A percentile compares a stretch with the other conserved stretches of the same genome.
Conservation (phyloP, 2,113 vertebrate genomes). For the Oreocharis arfaki region DNA sequence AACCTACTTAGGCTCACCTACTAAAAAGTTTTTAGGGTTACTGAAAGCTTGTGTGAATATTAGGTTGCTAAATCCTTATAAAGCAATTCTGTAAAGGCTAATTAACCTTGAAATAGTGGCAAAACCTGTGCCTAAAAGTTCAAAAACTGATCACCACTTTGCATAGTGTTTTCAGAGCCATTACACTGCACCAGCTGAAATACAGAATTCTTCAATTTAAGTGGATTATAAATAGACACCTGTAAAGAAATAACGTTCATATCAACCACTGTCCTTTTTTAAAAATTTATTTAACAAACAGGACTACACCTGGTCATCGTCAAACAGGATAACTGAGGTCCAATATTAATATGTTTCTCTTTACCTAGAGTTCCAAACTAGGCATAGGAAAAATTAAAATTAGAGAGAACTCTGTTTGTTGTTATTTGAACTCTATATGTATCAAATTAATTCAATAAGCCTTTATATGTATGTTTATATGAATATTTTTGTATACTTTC, state of each 20-base stretch:
- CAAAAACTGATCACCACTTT: background rate
- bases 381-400: background rate
- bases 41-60: background rate
- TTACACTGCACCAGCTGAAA: background rate
- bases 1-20: background rate
- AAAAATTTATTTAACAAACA: background rate
- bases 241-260: background rate
- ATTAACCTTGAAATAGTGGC: background rate
- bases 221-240: background rate
- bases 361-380: background rate
- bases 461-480: background rate
- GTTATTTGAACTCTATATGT: too few species aligned
- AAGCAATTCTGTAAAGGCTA: background rate
- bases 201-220: background rate
- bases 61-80: background rate
- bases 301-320: background rate
- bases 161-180: background rate
- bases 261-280: background rate
- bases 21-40: background rate
- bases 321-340: background rate
- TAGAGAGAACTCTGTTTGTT: background rate
- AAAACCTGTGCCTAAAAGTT: background rate
- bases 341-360: background rate
- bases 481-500: background rate
- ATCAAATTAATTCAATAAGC: background rate